phyloP scores from a whole-genome alignment of 2,888 invertebrate species.

The Andrena hattorfiana region DNA sequence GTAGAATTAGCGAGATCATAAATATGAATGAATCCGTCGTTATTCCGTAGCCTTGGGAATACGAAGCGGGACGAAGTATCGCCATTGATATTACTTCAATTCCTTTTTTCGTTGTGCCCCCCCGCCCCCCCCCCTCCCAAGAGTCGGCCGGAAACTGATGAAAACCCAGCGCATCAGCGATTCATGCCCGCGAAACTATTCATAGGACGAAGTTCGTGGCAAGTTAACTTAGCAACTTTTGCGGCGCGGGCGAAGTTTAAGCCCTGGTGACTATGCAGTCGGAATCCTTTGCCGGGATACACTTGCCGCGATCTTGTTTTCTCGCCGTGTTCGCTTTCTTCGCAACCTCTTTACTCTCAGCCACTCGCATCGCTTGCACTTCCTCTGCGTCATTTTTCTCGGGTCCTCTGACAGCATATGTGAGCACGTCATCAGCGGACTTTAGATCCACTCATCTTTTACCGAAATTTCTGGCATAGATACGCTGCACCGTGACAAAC shows the following conservation, averaged over 20 bases:
- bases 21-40: constrained; percentile 52
- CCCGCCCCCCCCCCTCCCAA: neutral
- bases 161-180: constrained; percentile 49
- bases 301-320: constrained; percentile 63
- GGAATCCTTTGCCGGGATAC: constrained; percentile 58
- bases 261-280: constrained; percentile 55
- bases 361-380: constrained; percentile 58
- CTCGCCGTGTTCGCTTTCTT: constrained; percentile 57
- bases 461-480: constrained; percentile 9
- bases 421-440: constrained; percentile 68
- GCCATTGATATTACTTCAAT: constrained; percentile 49
- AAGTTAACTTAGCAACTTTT: constrained; percentile 66
- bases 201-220: constrained; percentile 59
- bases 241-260: constrained; percentile 56
- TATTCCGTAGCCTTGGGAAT: constrained; percentile 46
- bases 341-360: constrained; percentile 6
- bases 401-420: constrained; percentile 72
- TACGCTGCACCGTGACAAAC: constrained; percentile 17
- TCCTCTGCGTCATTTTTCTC: constrained; percentile 76
- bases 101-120: constrained; percentile 29
- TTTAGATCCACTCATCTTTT: constrained; percentile 42
- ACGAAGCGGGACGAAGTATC: constrained; percentile 39
- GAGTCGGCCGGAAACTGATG: constrained; percentile 23
- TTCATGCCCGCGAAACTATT: constrained; percentile 62
- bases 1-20: constrained; percentile 58